Base-by-base conservation (phyloP, 2,888 invertebrate genomes). In the Drosophila picticornis region DNA sequence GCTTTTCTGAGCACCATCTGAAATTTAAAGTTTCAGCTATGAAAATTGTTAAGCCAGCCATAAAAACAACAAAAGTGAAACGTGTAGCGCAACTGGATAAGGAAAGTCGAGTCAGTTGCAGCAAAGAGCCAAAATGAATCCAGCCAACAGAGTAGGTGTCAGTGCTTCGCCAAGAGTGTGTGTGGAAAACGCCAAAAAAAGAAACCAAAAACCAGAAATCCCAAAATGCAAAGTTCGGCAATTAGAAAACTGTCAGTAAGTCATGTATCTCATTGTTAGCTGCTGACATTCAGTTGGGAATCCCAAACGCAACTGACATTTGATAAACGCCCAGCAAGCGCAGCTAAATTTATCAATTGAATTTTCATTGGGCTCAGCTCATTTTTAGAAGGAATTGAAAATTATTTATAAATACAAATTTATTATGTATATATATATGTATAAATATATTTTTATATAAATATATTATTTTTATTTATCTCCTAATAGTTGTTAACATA, bases 231-330 rank as follows among this genome's bases (percentile, higher is more conserved):
- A 46, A 75, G 77, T 70, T 76, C 27, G 55, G 7, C 51, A 71
- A 76, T 76, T 70, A 71, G 59, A 63, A 56, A 56, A 31, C 58
- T 76, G 76, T 70, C 71, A 70, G 46, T 16, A 3, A 43, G 32
- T 13, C 53, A 68, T 67, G 67, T 67, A 60, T 57, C 29, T 40
- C 46, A 16, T n/a, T 52, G 36, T 9, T 19, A 16, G 25, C 69
- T 16, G 50, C 22, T 55, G 75, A 48, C 52, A 38, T 27, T 32
- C n/a, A 36, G 36, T n/a, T 25, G 31, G 1, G 25, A 34, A 38
- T n/a, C 50, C n/a, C 27, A 5, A 53, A 6, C 32, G 53, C 38
- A 67, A 66, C 34, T 76, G 50, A 56, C 55, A 63, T 55, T 62
- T 58, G 48, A 62, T 70, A 59, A 62, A 32, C 25, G 29, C 27